These are phyloP conservation scores for Procambarus virginalis DNA, from an alignment of 1,140 invertebrate genomes.

Conservation along the genomic window DNA sequence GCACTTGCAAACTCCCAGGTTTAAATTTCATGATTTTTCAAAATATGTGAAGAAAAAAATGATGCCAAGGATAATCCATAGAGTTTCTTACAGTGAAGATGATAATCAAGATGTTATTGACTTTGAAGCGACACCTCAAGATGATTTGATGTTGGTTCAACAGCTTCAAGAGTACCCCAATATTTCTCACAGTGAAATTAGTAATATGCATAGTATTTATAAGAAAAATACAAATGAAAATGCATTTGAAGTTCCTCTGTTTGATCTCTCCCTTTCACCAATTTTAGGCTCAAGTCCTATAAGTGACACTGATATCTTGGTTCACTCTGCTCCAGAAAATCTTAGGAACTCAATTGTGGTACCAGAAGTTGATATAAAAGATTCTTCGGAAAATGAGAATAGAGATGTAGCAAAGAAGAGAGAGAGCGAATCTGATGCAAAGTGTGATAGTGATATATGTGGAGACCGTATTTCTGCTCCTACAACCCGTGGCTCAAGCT, in stretches of 20 bases:
- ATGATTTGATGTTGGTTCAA: background rate
- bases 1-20: background rate
- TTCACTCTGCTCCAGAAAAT: background rate
- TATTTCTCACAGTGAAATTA: background rate
- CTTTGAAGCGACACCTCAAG: background rate
- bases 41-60: constrained; percentile 8
- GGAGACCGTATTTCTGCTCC: background rate
- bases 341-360: no score
- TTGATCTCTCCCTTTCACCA: constrained; percentile 40
- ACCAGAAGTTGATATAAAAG: background rate
- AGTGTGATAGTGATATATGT: background rate
- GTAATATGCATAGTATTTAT: background rate
- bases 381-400: no score
- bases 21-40: background rate
- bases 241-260: constrained; percentile 8
- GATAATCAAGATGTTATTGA: background rate
- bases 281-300: constrained; percentile 15
- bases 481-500: background rate
- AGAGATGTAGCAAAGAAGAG: background rate
- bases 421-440: background rate
- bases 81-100: background rate
- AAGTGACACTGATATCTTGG: background rate
- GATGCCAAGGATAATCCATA: background rate
- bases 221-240: background rate
- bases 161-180: background rate